Conservation (phyloP, 2,113 vertebrate species). For the Catharus bicknelli region DNA sequence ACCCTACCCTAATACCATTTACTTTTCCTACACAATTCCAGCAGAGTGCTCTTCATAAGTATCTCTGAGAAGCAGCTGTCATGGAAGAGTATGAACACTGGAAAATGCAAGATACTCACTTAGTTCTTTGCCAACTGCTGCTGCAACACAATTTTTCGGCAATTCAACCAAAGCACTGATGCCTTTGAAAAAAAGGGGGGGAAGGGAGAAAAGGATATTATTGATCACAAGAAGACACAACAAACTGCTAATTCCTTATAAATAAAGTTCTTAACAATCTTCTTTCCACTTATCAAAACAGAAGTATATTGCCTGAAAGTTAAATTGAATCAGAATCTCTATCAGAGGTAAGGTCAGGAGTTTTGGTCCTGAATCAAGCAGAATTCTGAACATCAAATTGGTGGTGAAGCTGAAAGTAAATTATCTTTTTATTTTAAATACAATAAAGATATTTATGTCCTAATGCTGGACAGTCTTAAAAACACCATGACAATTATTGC, state of each 20-base stretch:
- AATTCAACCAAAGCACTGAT: conserved; percentile 86
- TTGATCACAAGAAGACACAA: neutral
- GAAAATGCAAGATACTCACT: conserved; percentile 73
- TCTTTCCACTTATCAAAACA: neutral
- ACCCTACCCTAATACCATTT: neutral
- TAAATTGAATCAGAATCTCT: neutral
- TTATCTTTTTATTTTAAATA: neutral
- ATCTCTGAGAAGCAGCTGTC: neutral
- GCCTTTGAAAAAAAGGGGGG: conserved; percentile 69
- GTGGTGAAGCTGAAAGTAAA: neutral
- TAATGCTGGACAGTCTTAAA: neutral
- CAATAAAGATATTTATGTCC: neutral
- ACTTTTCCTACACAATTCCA: neutral
- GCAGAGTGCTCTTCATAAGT: fast-evolving
- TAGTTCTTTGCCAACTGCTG: conserved; percentile 89
- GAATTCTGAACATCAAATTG: neutral
- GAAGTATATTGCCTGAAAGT: neutral
- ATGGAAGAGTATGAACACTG: neutral
- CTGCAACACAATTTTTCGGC: conserved; percentile 88
- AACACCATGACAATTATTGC: neutral
- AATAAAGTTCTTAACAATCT: neutral
- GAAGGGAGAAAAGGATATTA: neutral
- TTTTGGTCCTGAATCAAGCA: neutral
- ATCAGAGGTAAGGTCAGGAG: neutral
- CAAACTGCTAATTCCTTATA: neutral